Conservation (phyloP, 2,797 vertebrate genomes). For the Eutrigla gurnardus region DNA sequence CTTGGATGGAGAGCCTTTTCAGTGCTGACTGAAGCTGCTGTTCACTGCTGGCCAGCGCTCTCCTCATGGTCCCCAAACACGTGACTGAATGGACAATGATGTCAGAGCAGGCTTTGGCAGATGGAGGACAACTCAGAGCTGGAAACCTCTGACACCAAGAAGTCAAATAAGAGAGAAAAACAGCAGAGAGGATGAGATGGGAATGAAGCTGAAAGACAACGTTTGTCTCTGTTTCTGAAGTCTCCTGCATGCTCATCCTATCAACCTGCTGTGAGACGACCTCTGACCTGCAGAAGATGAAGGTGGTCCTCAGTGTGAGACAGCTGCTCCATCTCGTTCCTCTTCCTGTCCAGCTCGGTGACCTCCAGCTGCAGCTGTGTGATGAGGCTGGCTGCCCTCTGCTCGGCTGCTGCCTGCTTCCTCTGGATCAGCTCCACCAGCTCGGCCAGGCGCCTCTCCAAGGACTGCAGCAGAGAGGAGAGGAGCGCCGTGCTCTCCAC, state of each 20-base stretch:
- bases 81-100: conserved; percentile 63
- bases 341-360: conserved; percentile 65
- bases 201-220: neutral
- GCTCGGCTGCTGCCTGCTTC: conserved; percentile 73
- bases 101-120: conserved; percentile 57
- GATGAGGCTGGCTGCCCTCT: conserved; percentile 62
- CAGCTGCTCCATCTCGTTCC: conserved; percentile 72
- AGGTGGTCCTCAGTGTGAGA: conserved; percentile 76
- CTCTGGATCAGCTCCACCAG: conserved; percentile 65
- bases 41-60: conserved; percentile 46
- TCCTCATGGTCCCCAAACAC: conserved; percentile 70
- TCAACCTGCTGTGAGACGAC: neutral
- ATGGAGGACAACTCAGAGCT: conserved; percentile 41
- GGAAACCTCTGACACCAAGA: conserved; percentile 67
- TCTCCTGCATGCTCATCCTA: too few species aligned
- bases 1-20: conserved; percentile 63
- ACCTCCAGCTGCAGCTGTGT: conserved; percentile 77
- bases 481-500: conserved; percentile 67
- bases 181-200: neutral
- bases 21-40: conserved; percentile 58
- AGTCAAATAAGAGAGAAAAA: conserved; percentile 17
- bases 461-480: conserved; percentile 50
- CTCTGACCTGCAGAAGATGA: conserved; percentile 73
- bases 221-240: neutral
- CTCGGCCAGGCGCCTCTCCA: conserved; percentile 69